A percentile compares a stretch with the other conserved stretches of the same genome.
These are phyloP conservation scores for Seladonia tumulorum DNA, from an alignment of 2,888 invertebrate species.

Conservation along the genomic window DNA sequence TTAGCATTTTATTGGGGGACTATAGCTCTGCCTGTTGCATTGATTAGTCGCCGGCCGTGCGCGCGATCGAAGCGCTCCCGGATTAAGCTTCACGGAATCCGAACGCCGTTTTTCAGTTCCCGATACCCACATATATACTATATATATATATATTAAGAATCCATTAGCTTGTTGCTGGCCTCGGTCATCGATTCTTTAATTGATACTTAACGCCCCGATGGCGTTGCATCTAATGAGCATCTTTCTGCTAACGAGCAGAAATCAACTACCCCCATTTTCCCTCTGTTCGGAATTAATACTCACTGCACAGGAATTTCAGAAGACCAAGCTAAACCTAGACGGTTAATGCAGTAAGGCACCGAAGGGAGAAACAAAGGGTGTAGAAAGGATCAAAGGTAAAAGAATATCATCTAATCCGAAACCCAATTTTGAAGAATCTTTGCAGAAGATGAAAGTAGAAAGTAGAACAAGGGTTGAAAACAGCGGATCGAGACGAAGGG, in stretches of 20 bases:
- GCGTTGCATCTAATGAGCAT: not conserved
- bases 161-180: not conserved
- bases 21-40: slow-evolving; percentile 55
- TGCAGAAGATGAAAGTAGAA: not conserved
- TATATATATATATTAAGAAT: slow-evolving; percentile 1
- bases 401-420: not conserved
- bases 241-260: not conserved
- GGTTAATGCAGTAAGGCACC: not conserved
- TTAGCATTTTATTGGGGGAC: slow-evolving; percentile 55
- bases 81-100: slow-evolving; percentile 20
- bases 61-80: slow-evolving; percentile 27
- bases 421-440: not conserved
- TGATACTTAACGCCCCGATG: not conserved
- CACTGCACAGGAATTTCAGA: not conserved
- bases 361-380: not conserved
- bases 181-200: not conserved
- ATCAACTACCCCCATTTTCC: not conserved
- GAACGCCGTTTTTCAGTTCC: not conserved
- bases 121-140: not conserved
- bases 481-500: not conserved
- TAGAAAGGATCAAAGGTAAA: not conserved
- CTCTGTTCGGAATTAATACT: not conserved
- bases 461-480: not conserved
- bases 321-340: not conserved
- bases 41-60: slow-evolving; percentile 42